Conservation (phyloP, 2,888 invertebrate genomes). For the Oligia latruncula region DNA sequence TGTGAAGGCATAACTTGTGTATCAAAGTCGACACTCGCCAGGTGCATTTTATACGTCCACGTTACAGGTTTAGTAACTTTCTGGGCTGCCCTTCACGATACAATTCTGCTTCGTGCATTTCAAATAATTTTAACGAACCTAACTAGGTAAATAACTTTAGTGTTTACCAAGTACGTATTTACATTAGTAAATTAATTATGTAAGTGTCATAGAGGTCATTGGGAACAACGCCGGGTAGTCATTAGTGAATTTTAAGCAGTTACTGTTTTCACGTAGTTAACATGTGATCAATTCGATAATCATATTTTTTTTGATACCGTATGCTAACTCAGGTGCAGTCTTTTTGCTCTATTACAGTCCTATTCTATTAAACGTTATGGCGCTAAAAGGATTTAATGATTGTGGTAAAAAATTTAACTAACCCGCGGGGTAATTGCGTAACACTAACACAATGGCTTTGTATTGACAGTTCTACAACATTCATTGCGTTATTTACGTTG, state of each 20-base stretch:
- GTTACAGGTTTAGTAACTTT: constrained; percentile 58
- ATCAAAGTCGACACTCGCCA: constrained; percentile 66
- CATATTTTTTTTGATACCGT: background rate
- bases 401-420: background rate
- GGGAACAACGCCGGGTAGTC: constrained; percentile 79
- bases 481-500: too few relatives aligned
- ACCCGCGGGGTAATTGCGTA: background rate
- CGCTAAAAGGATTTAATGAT: background rate
- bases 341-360: background rate
- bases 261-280: constrained; percentile 51
- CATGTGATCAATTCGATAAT: constrained; percentile 44
- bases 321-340: background rate
- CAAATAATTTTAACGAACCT: constrained; percentile 20
- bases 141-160: constrained; percentile 18
- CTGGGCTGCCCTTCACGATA: constrained; percentile 24
- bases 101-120: constrained; percentile 12
- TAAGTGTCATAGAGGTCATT: constrained; percentile 83
- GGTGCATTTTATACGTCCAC: constrained; percentile 73
- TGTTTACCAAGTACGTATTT: constrained; percentile 35
- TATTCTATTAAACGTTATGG: background rate
- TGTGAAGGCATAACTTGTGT: constrained; percentile 16
- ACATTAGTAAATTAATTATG: constrained; percentile 78
- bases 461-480: too few relatives aligned
- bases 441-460: background rate
- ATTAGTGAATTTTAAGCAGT: constrained; percentile 62